Conservation (phyloP, 2,888 invertebrate species). For the Dynastes maya region DNA sequence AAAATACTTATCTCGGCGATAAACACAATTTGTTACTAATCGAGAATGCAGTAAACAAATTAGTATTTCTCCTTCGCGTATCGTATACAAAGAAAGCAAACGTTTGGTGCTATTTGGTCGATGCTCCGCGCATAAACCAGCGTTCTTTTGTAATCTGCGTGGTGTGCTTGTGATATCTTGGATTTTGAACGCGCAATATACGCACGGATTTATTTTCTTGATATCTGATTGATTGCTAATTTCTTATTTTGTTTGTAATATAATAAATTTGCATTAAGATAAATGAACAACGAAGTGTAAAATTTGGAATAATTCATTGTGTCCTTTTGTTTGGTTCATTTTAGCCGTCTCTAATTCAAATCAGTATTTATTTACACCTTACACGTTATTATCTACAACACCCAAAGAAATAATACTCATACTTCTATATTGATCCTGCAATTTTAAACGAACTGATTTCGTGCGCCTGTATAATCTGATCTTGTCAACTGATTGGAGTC, state of each 20-base stretch:
- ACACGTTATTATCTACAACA: too few relatives aligned
- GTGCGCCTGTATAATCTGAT: too few relatives aligned
- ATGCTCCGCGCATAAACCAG: not conserved
- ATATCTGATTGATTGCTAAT: slow-evolving; percentile 1
- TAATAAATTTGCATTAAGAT: too few relatives aligned
- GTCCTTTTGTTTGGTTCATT: too few relatives aligned
- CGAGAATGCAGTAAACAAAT: slow-evolving; percentile 35
- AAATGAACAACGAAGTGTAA: not conserved
- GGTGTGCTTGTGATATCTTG: not conserved
- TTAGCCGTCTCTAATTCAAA: too few relatives aligned
- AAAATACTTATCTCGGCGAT: slow-evolving; percentile 19
- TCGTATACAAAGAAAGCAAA: slow-evolving; percentile 8
- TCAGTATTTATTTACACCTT: too few relatives aligned
- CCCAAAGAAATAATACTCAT: too few relatives aligned
- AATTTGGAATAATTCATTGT: not conserved
- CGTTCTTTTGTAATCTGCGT: slow-evolving; percentile 13
- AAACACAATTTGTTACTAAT: slow-evolving; percentile 42
- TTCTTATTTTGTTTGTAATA: not conserved
- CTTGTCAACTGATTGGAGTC: too few relatives aligned
- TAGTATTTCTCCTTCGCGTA: not conserved
- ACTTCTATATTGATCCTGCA: too few relatives aligned
- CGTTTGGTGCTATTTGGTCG: slow-evolving; percentile 8
- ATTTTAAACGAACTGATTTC: too few relatives aligned
- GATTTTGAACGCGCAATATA: slow-evolving; percentile 17
- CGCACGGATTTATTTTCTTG: not conserved